These are phyloP conservation scores for Drosophila paramelanica DNA, from an alignment of 2,888 invertebrate genomes.

Conservation along the genomic window DNA sequence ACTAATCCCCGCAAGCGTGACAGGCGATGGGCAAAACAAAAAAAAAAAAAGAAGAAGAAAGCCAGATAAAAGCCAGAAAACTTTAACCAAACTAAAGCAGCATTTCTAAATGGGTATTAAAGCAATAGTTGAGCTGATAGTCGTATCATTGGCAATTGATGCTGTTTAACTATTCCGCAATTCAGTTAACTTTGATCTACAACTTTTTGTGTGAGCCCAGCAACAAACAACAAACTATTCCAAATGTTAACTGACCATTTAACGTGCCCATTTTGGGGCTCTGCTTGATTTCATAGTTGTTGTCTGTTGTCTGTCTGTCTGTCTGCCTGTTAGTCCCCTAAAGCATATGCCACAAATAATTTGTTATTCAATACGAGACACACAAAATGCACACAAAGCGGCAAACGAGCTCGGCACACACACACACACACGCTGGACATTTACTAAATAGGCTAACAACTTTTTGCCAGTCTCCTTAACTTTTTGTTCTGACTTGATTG, in stretches of 20 bases:
- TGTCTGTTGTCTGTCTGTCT: constrained; percentile 8
- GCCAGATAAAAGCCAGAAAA: not conserved
- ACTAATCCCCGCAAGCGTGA: constrained; percentile 58
- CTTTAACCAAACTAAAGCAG: constrained; percentile 14
- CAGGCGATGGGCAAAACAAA: constrained; percentile 31
- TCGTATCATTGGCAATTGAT: constrained; percentile 10
- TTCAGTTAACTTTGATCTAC: constrained; percentile 46
- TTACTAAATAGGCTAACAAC: constrained; percentile 77
- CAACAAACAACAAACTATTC: constrained; percentile 9
- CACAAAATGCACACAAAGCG: constrained; percentile 72
- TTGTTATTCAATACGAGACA: constrained; percentile 78
- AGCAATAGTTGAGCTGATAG: constrained; percentile 9
- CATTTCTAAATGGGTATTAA: constrained; percentile 19
- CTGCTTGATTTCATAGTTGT: constrained; percentile 23
- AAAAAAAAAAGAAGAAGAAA: constrained; percentile 7
- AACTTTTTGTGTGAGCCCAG: constrained; percentile 28
- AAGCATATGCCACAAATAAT: constrained; percentile 75
- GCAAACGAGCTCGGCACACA: constrained; percentile 63
- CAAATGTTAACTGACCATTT: constrained; percentile 48
- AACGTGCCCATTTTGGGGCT: constrained; percentile 36
- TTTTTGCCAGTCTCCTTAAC: constrained; percentile 57
- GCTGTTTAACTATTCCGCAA: constrained; percentile 41
- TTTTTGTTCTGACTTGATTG: constrained; percentile 15
- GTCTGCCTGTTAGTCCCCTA: constrained; percentile 13
- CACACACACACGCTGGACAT: constrained; percentile 43